Conservation (phyloP, 2,888 invertebrate species). For the Ecliptopera silaceata region DNA sequence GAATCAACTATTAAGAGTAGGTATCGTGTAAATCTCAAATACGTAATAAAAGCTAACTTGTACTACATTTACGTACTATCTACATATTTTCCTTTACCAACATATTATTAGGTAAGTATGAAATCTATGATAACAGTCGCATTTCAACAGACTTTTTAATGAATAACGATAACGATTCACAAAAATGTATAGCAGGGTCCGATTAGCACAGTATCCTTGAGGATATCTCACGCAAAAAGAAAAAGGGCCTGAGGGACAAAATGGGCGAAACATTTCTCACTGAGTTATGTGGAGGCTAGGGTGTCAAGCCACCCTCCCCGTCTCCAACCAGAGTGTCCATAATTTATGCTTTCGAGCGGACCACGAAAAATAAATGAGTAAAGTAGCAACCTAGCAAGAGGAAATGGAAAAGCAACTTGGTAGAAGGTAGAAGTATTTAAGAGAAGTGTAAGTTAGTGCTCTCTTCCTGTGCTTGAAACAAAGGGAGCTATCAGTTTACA, state of each 20-base stretch:
- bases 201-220: slow-evolving; percentile 82
- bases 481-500: too few species aligned
- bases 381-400: slow-evolving; percentile 48
- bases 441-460: slow-evolving; percentile 5
- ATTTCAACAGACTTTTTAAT: too few species aligned
- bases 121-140: too few species aligned
- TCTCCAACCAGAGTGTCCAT: slow-evolving; percentile 73
- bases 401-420: slow-evolving; percentile 63
- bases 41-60: too few species aligned
- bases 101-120: too few species aligned
- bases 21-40: too few species aligned
- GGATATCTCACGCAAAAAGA: slow-evolving; percentile 63
- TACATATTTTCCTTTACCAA: too few species aligned
- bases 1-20: too few species aligned
- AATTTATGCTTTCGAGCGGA: slow-evolving; percentile 77
- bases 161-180: too few species aligned
- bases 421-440: slow-evolving; percentile 35
- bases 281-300: slow-evolving; percentile 48
- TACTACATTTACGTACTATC: too few species aligned
- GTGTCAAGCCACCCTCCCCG: slow-evolving; percentile 47
- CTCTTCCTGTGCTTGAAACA: neutral
- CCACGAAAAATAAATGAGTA: slow-evolving; percentile 77
- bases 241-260: slow-evolving; percentile 77
- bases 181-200: slow-evolving; percentile 69
- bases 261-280: slow-evolving; percentile 76